A percentile compares a stretch with the other conserved stretches of the same genome.
Evolutionary conservation across 2,888 invertebrate species (phyloP).

Genomic region (Prosopocoilus inquinatus): DNA sequence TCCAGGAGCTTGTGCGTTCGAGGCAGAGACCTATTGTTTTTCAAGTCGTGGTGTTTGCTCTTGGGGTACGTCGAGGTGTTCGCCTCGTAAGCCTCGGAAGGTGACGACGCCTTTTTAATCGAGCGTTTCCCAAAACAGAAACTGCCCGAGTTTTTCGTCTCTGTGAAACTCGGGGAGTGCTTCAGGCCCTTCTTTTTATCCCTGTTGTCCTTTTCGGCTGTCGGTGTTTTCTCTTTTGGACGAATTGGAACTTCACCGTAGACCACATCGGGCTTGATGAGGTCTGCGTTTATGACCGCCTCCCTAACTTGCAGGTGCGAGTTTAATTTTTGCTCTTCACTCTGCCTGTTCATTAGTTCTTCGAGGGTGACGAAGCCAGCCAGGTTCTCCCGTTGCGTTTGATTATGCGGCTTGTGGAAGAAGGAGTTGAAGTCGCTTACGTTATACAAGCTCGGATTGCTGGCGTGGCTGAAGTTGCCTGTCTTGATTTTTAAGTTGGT

Average conservation of each 20-base stretch:
- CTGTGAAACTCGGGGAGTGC: slow-evolving; percentile 34
- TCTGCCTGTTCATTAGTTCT: slow-evolving; percentile 77
- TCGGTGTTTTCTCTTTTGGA: slow-evolving; percentile 31
- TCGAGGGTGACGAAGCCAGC: slow-evolving; percentile 73
- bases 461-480: slow-evolving; percentile 66
- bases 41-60: slow-evolving; percentile 31
- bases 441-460: slow-evolving; percentile 70
- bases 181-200: slow-evolving; percentile 27
- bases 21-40: slow-evolving; percentile 44
- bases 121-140: slow-evolving; percentile 49
- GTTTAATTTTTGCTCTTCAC: slow-evolving; percentile 63
- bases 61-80: slow-evolving; percentile 43
- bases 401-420: slow-evolving; percentile 44
- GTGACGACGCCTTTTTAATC: slow-evolving; percentile 15
- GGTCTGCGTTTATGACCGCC: slow-evolving; percentile 32
- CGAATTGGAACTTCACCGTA: slow-evolving; percentile 52
- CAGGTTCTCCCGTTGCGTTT: slow-evolving; percentile 58
- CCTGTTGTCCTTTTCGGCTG: slow-evolving; percentile 8
- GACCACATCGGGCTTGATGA: slow-evolving; percentile 57
- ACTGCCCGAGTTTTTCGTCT: slow-evolving; percentile 33
- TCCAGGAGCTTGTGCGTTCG: slow-evolving; percentile 40
- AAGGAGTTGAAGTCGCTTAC: slow-evolving; percentile 48
- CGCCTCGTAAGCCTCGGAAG: slow-evolving; percentile 28
- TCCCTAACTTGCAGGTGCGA: slow-evolving; percentile 38
- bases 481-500: slow-evolving; percentile 48